These are phyloP conservation scores for Scolanthus callimorphus DNA, from an alignment of 92 coral and sea anemone genomes.

Conservation along the genomic window DNA sequence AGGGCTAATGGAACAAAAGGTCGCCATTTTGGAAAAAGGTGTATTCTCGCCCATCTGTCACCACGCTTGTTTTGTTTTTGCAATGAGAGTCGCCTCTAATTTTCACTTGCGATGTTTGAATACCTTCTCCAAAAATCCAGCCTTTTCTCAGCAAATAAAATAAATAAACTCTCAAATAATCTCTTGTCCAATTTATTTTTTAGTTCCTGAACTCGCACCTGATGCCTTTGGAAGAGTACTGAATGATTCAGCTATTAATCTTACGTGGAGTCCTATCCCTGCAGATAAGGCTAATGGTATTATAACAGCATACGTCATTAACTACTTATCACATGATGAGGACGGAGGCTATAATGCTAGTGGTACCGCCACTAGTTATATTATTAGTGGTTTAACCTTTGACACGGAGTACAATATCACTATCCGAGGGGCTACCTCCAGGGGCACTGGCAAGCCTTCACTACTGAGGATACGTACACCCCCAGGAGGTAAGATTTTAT, in stretches of 20 bases:
- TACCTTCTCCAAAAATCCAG: too few species aligned
- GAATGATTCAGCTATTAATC: background rate
- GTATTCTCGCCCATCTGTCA: too few species aligned
- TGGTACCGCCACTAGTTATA: background rate
- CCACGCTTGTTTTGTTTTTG: too few species aligned
- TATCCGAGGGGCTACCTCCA: background rate
- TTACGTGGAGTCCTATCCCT: conserved; percentile 3
- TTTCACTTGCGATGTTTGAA: too few species aligned
- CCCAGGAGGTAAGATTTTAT: background rate
- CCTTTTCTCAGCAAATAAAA: too few species aligned
- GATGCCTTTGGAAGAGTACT: background rate
- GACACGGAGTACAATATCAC: background rate
- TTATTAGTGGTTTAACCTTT: background rate
- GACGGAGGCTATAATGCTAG: background rate
- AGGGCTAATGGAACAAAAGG: too few species aligned
- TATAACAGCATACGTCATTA: background rate
- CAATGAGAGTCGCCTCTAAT: too few species aligned
- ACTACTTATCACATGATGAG: background rate
- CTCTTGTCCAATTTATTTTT: too few species aligned
- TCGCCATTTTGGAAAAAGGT: too few species aligned
- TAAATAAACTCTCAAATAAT: too few species aligned
- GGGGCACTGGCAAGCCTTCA: background rate
- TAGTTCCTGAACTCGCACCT: background rate
- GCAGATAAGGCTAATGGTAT: conserved; percentile 1
- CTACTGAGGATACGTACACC: background rate